Conservation (phyloP, 1,140 invertebrate genomes). For the Bombus huntii region DNA sequence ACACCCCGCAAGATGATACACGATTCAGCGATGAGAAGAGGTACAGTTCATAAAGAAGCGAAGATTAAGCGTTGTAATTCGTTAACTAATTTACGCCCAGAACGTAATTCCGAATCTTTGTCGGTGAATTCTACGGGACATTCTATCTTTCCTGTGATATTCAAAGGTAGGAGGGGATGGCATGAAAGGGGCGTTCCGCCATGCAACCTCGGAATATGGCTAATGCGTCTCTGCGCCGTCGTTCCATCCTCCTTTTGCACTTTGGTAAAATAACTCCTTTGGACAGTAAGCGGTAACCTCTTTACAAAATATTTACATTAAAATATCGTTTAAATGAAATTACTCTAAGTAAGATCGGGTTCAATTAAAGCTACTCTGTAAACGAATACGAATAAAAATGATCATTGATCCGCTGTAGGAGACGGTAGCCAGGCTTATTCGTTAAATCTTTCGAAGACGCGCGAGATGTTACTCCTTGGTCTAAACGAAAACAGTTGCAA, state of each 20-base stretch:
- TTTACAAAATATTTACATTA: neutral
- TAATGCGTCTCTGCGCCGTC: constrained; percentile 73
- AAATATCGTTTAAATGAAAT: neutral
- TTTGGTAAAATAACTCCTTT: constrained; percentile 1
- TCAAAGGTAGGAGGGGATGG: constrained; percentile 46
- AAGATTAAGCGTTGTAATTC: constrained; percentile 36
- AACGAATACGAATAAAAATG: neutral
- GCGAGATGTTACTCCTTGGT: no score
- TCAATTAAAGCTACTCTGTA: neutral
- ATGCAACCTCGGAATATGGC: constrained; percentile 80
- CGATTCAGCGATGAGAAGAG: neutral
- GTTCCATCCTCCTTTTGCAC: constrained; percentile 42
- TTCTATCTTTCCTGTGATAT: constrained; percentile 53
- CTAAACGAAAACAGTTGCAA: no score
- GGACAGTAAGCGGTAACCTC: constrained; percentile 19
- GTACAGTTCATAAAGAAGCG: neutral
- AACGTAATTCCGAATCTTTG: constrained; percentile 10
- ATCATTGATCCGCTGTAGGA: no score
- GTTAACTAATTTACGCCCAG: constrained; percentile 45
- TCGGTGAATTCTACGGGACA: constrained; percentile 23
- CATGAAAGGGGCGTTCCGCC: constrained; percentile 77
- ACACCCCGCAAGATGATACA: no score
- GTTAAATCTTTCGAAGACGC: no score
- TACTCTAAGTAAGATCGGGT: neutral
- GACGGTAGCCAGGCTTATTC: no score